Base-by-base conservation (phyloP, 2,797 vertebrate species). In the Caiman crocodilus region DNA sequence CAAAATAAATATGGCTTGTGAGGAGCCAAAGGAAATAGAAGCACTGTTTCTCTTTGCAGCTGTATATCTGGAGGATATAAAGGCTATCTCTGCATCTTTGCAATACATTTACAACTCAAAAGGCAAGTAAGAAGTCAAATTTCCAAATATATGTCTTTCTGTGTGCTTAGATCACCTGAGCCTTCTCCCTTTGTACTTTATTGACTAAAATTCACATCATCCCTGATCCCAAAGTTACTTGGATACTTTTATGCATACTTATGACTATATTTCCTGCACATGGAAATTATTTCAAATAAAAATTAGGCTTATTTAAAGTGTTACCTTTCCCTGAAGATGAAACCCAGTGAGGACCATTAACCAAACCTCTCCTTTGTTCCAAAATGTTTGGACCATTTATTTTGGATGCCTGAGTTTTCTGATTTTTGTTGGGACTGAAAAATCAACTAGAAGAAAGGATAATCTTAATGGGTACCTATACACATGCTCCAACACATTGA, bases 301-400 rank as follows among this genome's bases (percentile, higher is more conserved):
- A 6, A 23, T 42, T 80, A 28, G 1, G 73, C 20, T 90, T 89
- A 89, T 74, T 74, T 89, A 75, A 42, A 75, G 21, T 60, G 65
- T 74, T 42, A 71, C 55, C 56, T 50, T 67, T 67, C 17, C 64
- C 17, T 67, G 20, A 30, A 20, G n/a, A 17, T 10, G 5, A 12
- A 76, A 26, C 32, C 55, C 56, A 86, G 5, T 55, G 60, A 12
- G 65, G 86, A 50, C 30, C 78, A 94, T 69, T 81, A 92, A 92
- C 75, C 32, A 42, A 30, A 5, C 7, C 1, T 9, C 73, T 21
- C 20, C 61, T 76, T 83, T 65, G 3, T 35, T 91, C 30, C 23
- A 55, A 13, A 61, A 80, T 16, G 23, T 65, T 94, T 25, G 20
- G 79, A 1, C 82, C 50, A 92, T 76, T 59, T 85, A 20, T 65